Percentiles rank a stretch among this genome's conserved stretches.
phyloP scores from a whole-genome alignment of 2,888 invertebrate genomes.

The Drosophila barbarae region DNA sequence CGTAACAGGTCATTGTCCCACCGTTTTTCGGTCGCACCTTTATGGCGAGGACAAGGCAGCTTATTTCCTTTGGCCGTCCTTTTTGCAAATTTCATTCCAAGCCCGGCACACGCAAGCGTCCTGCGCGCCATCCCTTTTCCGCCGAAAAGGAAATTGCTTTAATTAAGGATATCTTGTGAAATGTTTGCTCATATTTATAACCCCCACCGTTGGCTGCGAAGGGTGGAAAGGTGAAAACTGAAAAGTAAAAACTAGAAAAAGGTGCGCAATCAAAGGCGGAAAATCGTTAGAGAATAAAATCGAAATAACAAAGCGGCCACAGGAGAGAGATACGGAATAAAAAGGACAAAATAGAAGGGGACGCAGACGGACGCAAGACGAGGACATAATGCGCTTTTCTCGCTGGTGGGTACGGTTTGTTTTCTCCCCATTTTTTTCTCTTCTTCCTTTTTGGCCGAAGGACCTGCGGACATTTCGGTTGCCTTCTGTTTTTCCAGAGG shows the following conservation, averaged over 20 bases:
- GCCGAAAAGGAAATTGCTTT: constrained; percentile 65
- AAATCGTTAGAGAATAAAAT: constrained; percentile 65
- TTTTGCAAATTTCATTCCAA: constrained; percentile 69
- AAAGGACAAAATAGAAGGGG: constrained; percentile 7
- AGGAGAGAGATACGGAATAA: constrained; percentile 27
- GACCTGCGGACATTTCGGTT: constrained; percentile 35
- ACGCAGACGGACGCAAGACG: constrained; percentile 16
- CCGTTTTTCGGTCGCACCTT: constrained; percentile 65
- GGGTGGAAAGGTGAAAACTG: constrained; percentile 24
- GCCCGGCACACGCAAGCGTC: constrained; percentile 36
- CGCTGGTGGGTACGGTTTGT: constrained; percentile 28
- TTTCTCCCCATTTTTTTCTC: constrained; percentile 8
- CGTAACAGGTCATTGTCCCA: constrained; percentile 62
- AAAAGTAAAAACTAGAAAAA: constrained; percentile 42
- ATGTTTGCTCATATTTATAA: constrained; percentile 68
- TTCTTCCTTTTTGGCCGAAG: constrained; percentile 3
- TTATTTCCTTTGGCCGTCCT: constrained; percentile 62
- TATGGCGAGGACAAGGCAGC: constrained; percentile 51
- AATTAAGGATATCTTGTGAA: constrained; percentile 73
- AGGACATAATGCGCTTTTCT: constrained; percentile 62
- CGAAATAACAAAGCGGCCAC: constrained; percentile 63
- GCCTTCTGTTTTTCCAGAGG: constrained; percentile 37
- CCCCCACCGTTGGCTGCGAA: constrained; percentile 28
- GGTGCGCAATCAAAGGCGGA: constrained; percentile 62
- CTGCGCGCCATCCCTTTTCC: constrained; percentile 30